Base-by-base conservation (phyloP, 2,113 vertebrate genomes). In the Dendropsophus ebraccatus region DNA sequence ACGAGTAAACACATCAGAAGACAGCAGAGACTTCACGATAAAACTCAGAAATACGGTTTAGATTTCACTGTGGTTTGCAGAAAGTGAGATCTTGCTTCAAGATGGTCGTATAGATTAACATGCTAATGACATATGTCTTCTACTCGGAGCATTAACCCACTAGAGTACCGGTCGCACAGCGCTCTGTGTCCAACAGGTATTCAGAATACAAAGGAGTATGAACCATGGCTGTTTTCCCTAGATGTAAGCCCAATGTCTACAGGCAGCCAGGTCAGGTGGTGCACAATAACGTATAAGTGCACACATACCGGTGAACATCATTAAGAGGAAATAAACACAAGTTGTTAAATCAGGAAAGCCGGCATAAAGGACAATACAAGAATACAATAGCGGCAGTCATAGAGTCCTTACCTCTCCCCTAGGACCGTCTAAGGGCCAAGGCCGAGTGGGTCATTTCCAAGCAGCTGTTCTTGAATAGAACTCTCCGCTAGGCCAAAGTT, bases 81-180 rank as follows among this genome's bases (percentile, higher is more conserved):
- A 85, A 85, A 52, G 60, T 16, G 28, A 77, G 49, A 60, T 74
- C 32, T 74, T 83, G 70, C 82, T 45, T 74, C 82, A 60, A 83
- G 82, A 83, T 73, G 70, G 69, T 75, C 25, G 35, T 47, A 32
- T 60, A 60, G 50, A 41, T 45, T 58, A 74, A 25, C 52, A 56
- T 52, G 62, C 30, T 60, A 83, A 56, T 47, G 69, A 50, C 13
- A 41, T 28, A 17, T 21, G 13, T 41, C 11, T 81, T 81, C n/a
- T 0, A 12, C 23, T 65, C 37, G 17, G 23, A 0, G 4, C 17
- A 32, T 35, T 54, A 54, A 77, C 74, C 74, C 74, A 5, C 47
- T 45, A 49, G 37, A 25, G 72, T 12, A 47, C 1, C 4, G 21
- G 47, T 28, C 47, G 8, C n/a, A 2, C 14, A 8, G 14, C 21